Evolutionary conservation across 2,888 invertebrate genomes (phyloP), one percentile per base, ranked within the genome.

Genomic region (Apodemia hepburni): DNA sequence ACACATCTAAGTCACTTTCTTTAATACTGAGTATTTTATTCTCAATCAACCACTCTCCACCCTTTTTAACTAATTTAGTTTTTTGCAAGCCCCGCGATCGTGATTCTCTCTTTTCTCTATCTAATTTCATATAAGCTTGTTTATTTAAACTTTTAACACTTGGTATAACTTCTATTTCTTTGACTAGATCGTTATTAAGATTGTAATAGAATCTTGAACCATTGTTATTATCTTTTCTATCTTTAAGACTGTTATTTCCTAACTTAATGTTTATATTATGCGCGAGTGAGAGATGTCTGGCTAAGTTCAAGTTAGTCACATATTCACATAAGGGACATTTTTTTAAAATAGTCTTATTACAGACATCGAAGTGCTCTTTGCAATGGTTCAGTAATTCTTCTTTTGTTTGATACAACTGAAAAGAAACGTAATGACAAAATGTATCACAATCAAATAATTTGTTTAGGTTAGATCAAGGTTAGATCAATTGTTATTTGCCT

Each of bases 301-400:
- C 68, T 0, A 88, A 73, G 3, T 74, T 69, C 0, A 63, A 11
- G 0, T 73, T 68, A 0, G 83, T 81, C 0, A 84, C 84, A 33
- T 75, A 80, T 0, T 77, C 73, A 45, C 89, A 89, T 0, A 85
- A 70, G 0, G 89, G 89, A 51, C 89, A 89, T 67, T 85, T 89
- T 22, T 82, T 82, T 0, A 87, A 61, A 42, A 78, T 79, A 0
- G 71, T 76, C 0, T 75, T 71, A 59, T 75, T 83, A 71, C 85
- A 85, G 0, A 84, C 65, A 12, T 85, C 83, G 61, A 87, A 88
- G 62, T 90, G 89, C 0, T 75, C 68, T 45, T 75, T 74, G 66
- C 87, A 88, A 58, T 90, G 89, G 0, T 76, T 65, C 12, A 82
- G 66, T 0, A 88, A 66, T 0, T 79, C 72, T 0, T 76, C 66